A percentile compares a stretch with the other conserved stretches of the same genome.
Evolutionary conservation across 2,888 invertebrate genomes (phyloP).

Genomic region (Hypolimnas misippus): DNA sequence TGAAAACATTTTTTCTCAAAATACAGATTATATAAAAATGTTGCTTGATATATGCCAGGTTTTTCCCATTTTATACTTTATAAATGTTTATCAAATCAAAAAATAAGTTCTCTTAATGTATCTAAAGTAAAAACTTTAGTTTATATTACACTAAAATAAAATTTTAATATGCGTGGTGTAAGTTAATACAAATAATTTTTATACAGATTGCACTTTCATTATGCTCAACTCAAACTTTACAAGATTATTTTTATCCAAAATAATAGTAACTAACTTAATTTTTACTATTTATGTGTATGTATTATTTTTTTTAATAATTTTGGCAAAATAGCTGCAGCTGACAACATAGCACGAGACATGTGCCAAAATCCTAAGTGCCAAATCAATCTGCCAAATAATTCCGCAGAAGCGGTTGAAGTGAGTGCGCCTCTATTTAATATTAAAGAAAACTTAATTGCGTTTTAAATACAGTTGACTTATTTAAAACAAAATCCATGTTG

Average conservation of each 20-base stretch:
- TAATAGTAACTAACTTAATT: neutral
- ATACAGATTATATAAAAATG: conserved; percentile 4
- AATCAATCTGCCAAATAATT: conserved; percentile 48
- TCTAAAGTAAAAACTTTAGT: too few relatives aligned
- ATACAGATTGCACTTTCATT: too few relatives aligned
- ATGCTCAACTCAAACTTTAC: too few relatives aligned
- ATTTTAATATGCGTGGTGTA: too few relatives aligned
- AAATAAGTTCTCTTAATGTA: too few relatives aligned
- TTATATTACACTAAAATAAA: too few relatives aligned
- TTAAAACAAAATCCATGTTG: conserved; percentile 70
- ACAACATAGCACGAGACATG: conserved; percentile 43
- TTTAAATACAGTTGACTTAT: conserved; percentile 50
- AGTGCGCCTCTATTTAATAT: conserved; percentile 44
- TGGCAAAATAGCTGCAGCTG: conserved; percentile 24
- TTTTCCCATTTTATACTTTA: too few relatives aligned
- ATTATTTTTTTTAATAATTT: conserved; percentile 7
- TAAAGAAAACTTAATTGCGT: conserved; percentile 49
- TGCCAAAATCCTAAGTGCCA: conserved; percentile 40
- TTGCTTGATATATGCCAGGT: too few relatives aligned
- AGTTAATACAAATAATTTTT: too few relatives aligned
- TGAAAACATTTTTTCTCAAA: neutral
- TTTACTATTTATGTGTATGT: neutral
- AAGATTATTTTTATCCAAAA: neutral
- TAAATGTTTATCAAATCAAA: too few relatives aligned
- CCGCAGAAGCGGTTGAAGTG: conserved; percentile 54